Conservation (phyloP, 2,797 vertebrate species). For the Enteromius thamalakanensis region DNA sequence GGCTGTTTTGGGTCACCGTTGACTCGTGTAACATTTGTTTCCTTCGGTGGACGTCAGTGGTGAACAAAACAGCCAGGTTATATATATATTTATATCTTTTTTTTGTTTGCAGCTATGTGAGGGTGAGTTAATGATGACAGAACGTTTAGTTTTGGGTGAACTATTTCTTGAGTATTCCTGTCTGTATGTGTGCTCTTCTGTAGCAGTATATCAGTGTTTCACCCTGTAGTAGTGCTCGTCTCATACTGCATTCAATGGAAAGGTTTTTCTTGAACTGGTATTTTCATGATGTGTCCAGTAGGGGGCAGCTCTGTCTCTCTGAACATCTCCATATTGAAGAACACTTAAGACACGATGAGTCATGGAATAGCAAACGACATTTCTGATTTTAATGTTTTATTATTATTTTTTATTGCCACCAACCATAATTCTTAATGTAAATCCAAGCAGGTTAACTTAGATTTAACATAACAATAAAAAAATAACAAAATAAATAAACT, state of each 20-base stretch:
- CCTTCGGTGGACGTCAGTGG: too few species aligned
- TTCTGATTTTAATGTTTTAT: not conserved
- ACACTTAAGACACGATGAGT: not conserved
- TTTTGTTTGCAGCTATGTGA: too few species aligned
- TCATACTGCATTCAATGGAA: not conserved
- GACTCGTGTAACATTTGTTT: too few species aligned
- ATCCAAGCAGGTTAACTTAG: not conserved
- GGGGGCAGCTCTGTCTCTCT: not conserved
- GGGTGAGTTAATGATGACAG: too few species aligned
- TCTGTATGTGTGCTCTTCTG: not conserved
- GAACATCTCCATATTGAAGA: not conserved
- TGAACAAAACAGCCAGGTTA: too few species aligned
- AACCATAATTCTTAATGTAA: not conserved
- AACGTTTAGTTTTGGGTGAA: too few species aligned
- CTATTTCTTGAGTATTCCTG: not conserved
- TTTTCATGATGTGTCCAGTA: conserved; percentile 3
- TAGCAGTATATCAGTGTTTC: not conserved
- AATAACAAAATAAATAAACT: not conserved
- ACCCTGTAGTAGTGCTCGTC: not conserved
- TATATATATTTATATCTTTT: too few species aligned
- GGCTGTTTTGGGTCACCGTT: too few species aligned
- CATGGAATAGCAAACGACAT: not conserved
- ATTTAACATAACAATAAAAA: not conserved
- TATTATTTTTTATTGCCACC: not conserved
- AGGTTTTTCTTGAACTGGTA: not conserved